A percentile compares a stretch with the other conserved stretches of the same genome.
Evolutionary conservation across 53 echinoderm and acorn worm genomes (phyloP).

Genomic region (Antedon mediterranea): DNA sequence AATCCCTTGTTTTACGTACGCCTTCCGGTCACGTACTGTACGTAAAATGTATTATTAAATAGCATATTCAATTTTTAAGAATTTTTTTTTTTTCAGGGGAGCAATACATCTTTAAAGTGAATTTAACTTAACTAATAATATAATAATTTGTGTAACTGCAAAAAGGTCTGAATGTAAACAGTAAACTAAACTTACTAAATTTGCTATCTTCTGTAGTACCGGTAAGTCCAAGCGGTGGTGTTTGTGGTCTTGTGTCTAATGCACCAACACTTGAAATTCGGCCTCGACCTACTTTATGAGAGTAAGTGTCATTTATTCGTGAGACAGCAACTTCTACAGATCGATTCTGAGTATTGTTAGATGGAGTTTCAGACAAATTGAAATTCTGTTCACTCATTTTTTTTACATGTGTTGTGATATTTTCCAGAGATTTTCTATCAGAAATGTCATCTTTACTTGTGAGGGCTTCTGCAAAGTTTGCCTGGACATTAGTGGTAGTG

Average conservation of each 20-base stretch:
- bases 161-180: no score
- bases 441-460: not conserved
- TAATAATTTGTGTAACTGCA: no score
- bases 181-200: not conserved
- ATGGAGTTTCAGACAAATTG: no score
- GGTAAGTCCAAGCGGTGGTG: not conserved
- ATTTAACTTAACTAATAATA: no score
- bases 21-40: no score
- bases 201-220: not conserved
- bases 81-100: no score
- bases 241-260: not conserved
- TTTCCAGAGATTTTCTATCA: not conserved
- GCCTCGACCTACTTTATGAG: not conserved
- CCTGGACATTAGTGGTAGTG: not conserved
- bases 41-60: no score
- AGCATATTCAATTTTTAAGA: no score
- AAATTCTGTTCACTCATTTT: no score
- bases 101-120: no score
- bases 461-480: not conserved
- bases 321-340: not conserved
- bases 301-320: no score
- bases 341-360: not conserved
- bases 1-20: no score
- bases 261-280: not conserved
- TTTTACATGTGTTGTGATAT: not conserved